Evolutionary conservation across 2,113 vertebrate genomes (phyloP).

Genomic region (Corvus hawaiiensis): DNA sequence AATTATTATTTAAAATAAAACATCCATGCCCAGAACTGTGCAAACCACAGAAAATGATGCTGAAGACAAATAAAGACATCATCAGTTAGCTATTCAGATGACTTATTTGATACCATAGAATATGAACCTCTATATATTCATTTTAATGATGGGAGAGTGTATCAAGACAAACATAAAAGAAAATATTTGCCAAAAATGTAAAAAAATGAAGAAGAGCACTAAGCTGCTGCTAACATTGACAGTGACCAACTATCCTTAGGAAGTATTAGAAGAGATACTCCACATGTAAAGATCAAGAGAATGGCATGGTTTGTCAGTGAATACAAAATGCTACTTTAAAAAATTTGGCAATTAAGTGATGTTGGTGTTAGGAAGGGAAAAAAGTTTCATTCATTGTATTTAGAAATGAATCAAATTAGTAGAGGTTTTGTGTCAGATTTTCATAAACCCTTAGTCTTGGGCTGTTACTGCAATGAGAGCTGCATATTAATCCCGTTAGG

Average conservation of each 20-base stretch:
- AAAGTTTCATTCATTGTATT: background rate
- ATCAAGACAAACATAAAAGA: background rate
- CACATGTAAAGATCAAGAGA: background rate
- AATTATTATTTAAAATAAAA: constrained; percentile 32
- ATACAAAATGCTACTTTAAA: background rate
- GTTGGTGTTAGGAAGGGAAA: background rate
- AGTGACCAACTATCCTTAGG: background rate
- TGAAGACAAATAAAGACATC: background rate
- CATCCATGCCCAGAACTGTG: background rate
- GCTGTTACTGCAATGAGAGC: background rate
- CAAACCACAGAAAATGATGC: background rate
- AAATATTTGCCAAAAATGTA: background rate
- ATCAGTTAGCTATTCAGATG: background rate
- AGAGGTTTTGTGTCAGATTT: background rate
- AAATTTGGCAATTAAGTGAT: background rate
- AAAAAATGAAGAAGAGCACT: background rate
- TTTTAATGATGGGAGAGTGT: background rate
- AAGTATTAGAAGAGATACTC: background rate
- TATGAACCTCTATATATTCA: background rate
- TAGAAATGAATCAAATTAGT: background rate
- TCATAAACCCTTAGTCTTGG: background rate
- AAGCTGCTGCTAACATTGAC: background rate
- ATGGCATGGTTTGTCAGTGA: background rate
- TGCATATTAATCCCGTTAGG: background rate
- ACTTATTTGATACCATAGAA: background rate